These are phyloP conservation scores for Platyscapa corneri DNA, from an alignment of 1,140 invertebrate species.

Conservation along the genomic window DNA sequence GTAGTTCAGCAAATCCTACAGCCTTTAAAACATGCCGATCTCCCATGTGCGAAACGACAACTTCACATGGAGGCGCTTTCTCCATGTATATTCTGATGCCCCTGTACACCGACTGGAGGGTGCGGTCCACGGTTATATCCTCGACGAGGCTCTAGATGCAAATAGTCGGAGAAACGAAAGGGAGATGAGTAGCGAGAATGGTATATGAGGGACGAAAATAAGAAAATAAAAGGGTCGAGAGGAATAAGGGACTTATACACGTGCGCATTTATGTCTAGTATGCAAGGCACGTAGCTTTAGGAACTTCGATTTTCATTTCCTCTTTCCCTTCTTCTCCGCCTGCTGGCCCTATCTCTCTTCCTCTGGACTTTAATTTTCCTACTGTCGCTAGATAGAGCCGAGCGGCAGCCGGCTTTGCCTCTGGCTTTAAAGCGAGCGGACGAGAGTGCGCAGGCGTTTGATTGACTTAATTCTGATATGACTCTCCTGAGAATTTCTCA, in stretches of 20 bases:
- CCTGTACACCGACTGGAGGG: not conserved
- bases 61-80: not conserved
- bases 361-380: constrained; percentile 56
- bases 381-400: constrained; percentile 32
- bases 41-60: constrained; percentile 22
- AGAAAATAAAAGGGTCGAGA: no score
- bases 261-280: constrained; percentile 17
- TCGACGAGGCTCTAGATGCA: constrained; percentile 5
- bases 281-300: constrained; percentile 56
- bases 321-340: constrained; percentile 13
- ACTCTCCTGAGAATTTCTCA: constrained; percentile 35
- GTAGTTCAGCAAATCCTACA: not conserved
- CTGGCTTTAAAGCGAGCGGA: not conserved
- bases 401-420: constrained; percentile 18
- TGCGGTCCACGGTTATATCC: not conserved
- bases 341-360: not conserved
- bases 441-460: constrained; percentile 29
- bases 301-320: constrained; percentile 61
- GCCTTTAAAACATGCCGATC: constrained; percentile 31
- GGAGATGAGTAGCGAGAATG: not conserved
- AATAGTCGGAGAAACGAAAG: constrained; percentile 18
- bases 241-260: not conserved
- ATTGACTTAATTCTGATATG: constrained; percentile 48
- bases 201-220: constrained; percentile 13
- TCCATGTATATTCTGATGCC: constrained; percentile 37